phyloP scores from a whole-genome alignment of 2,797 vertebrate species.

The Syndactyla subalaris region DNA sequence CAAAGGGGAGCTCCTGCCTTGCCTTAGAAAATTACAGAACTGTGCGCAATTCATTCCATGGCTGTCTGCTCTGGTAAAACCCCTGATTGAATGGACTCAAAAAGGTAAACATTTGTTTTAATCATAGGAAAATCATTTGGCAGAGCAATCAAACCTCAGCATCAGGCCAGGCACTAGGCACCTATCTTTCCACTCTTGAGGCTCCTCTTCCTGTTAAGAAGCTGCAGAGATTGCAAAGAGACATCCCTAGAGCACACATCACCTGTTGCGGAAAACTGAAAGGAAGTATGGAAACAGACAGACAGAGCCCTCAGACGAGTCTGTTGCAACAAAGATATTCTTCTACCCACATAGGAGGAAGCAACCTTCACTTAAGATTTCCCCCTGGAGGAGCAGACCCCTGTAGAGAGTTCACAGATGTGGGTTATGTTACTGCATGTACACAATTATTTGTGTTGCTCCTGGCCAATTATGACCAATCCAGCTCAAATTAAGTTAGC shows the following conservation, averaged over 20 bases:
- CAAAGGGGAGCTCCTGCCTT: not conserved
- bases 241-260: not conserved
- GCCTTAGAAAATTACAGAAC: not conserved
- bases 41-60: not conserved
- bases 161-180: not conserved
- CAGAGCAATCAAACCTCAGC: not conserved
- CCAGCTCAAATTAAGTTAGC: not conserved
- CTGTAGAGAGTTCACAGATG: conserved; percentile 2
- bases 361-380: conserved; percentile 5
- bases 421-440: not conserved
- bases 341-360: conserved; percentile 24
- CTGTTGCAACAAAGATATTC: conserved; percentile 14
- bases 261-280: not conserved
- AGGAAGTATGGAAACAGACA: not conserved
- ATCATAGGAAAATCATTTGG: not conserved
- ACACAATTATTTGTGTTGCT: not conserved
- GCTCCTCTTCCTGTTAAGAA: not conserved
- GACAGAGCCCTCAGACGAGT: not conserved
- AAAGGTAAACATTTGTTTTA: not conserved
- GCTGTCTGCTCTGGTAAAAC: conserved; percentile 1
- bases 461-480: not conserved
- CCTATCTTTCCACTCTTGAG: not conserved
- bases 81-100: not conserved
- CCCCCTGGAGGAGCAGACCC: not conserved
- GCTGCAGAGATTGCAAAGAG: not conserved